Evolutionary conservation across 2,113 vertebrate species (phyloP).

Genomic region (Chitala chitala): DNA sequence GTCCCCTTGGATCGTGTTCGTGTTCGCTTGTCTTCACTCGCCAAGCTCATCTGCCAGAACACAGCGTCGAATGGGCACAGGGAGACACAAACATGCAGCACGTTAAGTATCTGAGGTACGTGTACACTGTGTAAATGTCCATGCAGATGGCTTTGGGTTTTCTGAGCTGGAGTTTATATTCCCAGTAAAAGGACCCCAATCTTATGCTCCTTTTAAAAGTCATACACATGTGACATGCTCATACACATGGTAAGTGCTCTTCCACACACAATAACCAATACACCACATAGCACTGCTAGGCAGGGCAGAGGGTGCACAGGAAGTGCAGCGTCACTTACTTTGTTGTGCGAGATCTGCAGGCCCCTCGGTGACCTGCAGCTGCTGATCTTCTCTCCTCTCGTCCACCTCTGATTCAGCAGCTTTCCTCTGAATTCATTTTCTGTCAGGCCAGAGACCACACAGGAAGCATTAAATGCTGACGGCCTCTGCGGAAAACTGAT

Average conservation of each 20-base stretch:
- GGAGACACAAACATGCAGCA: neutral
- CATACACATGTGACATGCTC: slow-evolving; percentile 3
- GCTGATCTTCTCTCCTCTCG: slow-evolving; percentile 69
- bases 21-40: slow-evolving; percentile 81
- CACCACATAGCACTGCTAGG: neutral
- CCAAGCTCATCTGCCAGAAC: slow-evolving; percentile 84
- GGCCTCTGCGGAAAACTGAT: neutral
- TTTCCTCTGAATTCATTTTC: slow-evolving; percentile 85
- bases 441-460: slow-evolving; percentile 38
- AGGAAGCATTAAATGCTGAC: neutral
- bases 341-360: slow-evolving; percentile 60
- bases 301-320: neutral
- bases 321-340: slow-evolving; percentile 60
- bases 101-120: too few species aligned
- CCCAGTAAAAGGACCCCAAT: too few species aligned
- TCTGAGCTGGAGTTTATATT: too few species aligned
- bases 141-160: too few species aligned
- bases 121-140: too few species aligned
- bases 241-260: neutral
- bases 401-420: slow-evolving; percentile 81
- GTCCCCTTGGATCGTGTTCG: slow-evolving; percentile 85
- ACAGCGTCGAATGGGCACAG: neutral
- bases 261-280: neutral
- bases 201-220: too few species aligned
- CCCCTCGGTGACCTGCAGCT: slow-evolving; percentile 60